Evolutionary conservation across 2,888 invertebrate genomes (phyloP).

Genomic region (Eugnorisma glareosa): DNA sequence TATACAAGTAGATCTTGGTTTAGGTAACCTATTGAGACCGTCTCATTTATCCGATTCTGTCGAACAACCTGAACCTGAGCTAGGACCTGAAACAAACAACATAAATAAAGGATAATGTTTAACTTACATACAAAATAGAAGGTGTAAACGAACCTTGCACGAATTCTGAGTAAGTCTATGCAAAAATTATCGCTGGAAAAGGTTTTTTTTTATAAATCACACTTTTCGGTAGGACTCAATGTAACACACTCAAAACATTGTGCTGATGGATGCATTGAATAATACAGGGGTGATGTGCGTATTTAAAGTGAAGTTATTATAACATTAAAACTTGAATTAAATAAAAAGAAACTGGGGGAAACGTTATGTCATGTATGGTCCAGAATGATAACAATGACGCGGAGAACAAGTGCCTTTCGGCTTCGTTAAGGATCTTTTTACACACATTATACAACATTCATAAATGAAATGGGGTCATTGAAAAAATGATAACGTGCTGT

Average conservation of each 20-base stretch:
- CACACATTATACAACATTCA: neutral
- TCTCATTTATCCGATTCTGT: conserved; percentile 90
- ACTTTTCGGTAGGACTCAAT: neutral
- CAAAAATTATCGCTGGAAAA: neutral
- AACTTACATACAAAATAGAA: neutral
- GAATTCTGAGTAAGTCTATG: too few species aligned
- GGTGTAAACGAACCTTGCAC: neutral
- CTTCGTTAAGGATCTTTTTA: neutral
- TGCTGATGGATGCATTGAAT: neutral
- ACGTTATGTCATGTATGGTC: neutral
- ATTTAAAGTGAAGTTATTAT: neutral
- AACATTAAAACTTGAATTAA: neutral
- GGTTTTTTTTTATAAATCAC: neutral
- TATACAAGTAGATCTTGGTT: conserved; percentile 68
- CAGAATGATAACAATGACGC: neutral
- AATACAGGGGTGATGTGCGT: neutral
- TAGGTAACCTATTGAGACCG: conserved; percentile 68
- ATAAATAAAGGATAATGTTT: conserved; percentile 16
- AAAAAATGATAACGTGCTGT: neutral
- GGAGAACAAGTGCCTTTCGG: neutral
- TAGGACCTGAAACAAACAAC: conserved; percentile 85
- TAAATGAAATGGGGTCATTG: neutral
- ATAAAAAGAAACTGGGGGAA: neutral
- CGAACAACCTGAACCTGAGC: conserved; percentile 92
- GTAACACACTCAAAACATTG: neutral